These are phyloP conservation scores for Neopipo cinnamomea DNA, from an alignment of 2,113 vertebrate genomes.

Conservation along the genomic window DNA sequence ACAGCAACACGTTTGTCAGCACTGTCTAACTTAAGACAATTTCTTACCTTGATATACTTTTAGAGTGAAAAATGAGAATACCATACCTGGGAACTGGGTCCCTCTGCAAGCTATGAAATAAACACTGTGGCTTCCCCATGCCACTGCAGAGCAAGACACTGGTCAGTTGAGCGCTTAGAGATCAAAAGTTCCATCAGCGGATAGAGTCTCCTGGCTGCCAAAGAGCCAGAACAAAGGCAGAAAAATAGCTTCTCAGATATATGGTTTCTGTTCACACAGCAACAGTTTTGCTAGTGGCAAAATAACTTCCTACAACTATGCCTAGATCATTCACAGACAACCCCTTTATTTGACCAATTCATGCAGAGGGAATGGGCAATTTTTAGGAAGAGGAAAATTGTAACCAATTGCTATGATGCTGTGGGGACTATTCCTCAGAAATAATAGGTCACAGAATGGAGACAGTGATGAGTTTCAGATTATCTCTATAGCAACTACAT, in stretches of 20 bases:
- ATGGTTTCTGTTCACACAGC: not conserved
- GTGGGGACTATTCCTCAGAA: not conserved
- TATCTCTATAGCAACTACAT: not conserved
- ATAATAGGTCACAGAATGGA: not conserved
- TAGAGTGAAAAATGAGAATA: not conserved
- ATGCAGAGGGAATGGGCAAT: not conserved
- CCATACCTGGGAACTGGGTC: not conserved
- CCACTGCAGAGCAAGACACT: not conserved
- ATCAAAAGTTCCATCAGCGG: not conserved
- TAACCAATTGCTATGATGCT: not conserved
- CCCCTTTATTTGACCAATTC: not conserved
- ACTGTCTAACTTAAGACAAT: not conserved
- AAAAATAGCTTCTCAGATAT: not conserved
- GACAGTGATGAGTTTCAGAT: not conserved
- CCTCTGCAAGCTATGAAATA: not conserved
- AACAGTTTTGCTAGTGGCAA: not conserved
- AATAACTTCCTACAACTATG: not conserved
- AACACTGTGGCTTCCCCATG: not conserved
- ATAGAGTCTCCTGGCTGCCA: not conserved
- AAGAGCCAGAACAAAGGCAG: not conserved
- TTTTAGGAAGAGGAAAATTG: slow-evolving; percentile 17
- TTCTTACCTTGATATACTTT: not conserved
- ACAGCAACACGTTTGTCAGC: not conserved
- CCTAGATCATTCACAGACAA: not conserved
- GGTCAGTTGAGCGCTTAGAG: not conserved